Base-by-base conservation (phyloP, 2,888 invertebrate species). In the Agonopterix heracliana region DNA sequence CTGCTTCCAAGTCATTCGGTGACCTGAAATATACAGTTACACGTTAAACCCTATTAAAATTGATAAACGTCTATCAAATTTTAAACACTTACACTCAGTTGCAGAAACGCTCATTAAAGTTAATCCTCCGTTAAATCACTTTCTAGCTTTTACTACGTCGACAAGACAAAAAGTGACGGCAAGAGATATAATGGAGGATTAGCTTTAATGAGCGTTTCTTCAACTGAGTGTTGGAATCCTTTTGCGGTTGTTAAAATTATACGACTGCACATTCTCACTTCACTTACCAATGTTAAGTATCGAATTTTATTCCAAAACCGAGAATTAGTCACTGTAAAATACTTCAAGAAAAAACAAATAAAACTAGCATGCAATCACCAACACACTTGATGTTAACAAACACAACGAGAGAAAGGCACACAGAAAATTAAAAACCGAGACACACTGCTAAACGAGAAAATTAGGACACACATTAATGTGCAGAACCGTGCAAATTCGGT, bases 1-100 rank as follows among this genome's bases (percentile, higher is more conserved):
- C 52, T 94, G 92, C 64, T 92, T 90, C 95, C 95, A 96, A 48
- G 95, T 95, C 90, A 96, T 85, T 17, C 86, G 78, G 52, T 88
- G 88, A 51, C 88, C 88, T 88, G 66, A 41, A 41, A 41, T 12
- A 12, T 38, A 38, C 10, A 38, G 38, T 38, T 10, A n/a, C n/a
- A n/a, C n/a, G 9, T 9, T 38, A 38, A 3, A 26, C 7, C 26
- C 5, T 26, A 26, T 5, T 26, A 26, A 26, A 26, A 26, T 5
- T 26, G 5, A 26, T 26, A 7, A 26, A 26, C 3, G 5, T 5
- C 7, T 7, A 26, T 26, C 5, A 26, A 26, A 26, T 26, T 26
- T 1, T 7, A 5, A 26, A 26, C 26, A 5, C 26, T 52, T 49
- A 53, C 46, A n/a, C n/a, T n/a, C n/a, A n/a, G n/a, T n/a, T n/a